Percentiles rank a stretch among this genome's conserved stretches.
phyloP scores from a whole-genome alignment of 35 echinoderm and acorn worm genomes.

The Eucidaris tribuloides region DNA sequence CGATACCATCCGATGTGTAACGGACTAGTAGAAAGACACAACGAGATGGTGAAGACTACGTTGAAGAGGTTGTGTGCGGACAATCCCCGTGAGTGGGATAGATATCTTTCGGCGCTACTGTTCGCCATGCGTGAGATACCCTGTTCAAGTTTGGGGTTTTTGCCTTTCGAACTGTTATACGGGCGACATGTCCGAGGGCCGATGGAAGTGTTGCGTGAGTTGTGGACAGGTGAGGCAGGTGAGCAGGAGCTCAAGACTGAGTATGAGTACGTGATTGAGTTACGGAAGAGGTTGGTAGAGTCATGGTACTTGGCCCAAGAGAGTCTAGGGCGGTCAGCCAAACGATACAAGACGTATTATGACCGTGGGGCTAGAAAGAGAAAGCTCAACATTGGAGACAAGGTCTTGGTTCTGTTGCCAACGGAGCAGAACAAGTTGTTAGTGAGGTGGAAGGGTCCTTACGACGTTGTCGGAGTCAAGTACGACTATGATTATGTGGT shows the following conservation, averaged over 20 bases:
- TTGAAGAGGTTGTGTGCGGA: slow-evolving; percentile 38
- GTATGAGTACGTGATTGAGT: slow-evolving; percentile 43
- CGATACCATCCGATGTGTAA: slow-evolving; percentile 69
- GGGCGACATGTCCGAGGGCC: slow-evolving; percentile 44
- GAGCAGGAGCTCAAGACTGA: slow-evolving; percentile 24
- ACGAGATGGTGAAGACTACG: slow-evolving; percentile 20
- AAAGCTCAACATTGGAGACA: slow-evolving; percentile 41
- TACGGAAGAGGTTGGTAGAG: slow-evolving; percentile 24
- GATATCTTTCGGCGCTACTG: slow-evolving; percentile 37
- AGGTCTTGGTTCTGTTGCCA: slow-evolving; percentile 46
- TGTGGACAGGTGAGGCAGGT: slow-evolving; percentile 1
- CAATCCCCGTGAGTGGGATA: slow-evolving; percentile 29
- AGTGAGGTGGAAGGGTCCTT: background rate
- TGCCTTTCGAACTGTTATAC: slow-evolving; percentile 47
- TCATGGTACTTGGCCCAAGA: slow-evolving; percentile 42
- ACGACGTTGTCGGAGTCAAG: background rate
- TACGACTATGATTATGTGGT: slow-evolving; percentile 1
- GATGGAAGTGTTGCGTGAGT: slow-evolving; percentile 8
- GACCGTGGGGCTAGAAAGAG: slow-evolving; percentile 30
- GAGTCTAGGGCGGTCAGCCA: slow-evolving; percentile 20
- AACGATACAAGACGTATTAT: slow-evolving; percentile 11
- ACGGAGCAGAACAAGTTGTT: slow-evolving; percentile 1
- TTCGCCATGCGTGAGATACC: slow-evolving; percentile 49
- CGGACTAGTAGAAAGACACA: slow-evolving; percentile 74
- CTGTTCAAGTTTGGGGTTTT: slow-evolving; percentile 42